phyloP scores from a whole-genome alignment of 2,113 vertebrate species.

The Tricholaema leucomelas region DNA sequence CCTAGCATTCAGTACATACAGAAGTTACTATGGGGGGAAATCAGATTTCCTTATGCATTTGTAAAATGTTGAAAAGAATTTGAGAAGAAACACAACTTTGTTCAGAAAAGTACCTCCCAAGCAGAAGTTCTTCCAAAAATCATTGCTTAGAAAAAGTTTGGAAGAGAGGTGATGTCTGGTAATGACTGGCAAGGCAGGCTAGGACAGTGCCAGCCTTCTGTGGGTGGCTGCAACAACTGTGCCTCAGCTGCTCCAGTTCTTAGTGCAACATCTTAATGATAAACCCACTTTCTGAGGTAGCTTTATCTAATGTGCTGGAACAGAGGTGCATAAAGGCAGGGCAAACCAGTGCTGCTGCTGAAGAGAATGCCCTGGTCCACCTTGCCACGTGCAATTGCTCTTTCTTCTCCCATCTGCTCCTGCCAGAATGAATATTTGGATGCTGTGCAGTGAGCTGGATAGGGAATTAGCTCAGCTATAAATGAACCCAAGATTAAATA shows the following conservation, averaged over 20 bases:
- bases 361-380: background rate
- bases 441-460: background rate
- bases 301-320: background rate
- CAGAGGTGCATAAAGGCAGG: background rate
- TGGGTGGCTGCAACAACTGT: background rate
- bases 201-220: background rate
- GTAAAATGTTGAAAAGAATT: background rate
- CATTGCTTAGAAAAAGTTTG: background rate
- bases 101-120: background rate
- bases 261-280: rapidly evolving
- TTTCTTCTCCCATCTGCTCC: background rate
- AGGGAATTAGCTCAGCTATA: background rate
- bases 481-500: background rate
- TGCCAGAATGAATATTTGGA: background rate
- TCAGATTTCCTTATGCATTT: background rate
- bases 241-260: rapidly evolving
- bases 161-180: background rate
- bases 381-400: background rate
- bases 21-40: constrained; percentile 10
- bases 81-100: constrained; percentile 2
- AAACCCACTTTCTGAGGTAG: background rate
- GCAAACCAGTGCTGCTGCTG: background rate
- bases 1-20: background rate
- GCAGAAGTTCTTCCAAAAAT: background rate
- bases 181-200: background rate